Conservation (phyloP, 2,888 invertebrate genomes). For the Orthosia gracilis region DNA sequence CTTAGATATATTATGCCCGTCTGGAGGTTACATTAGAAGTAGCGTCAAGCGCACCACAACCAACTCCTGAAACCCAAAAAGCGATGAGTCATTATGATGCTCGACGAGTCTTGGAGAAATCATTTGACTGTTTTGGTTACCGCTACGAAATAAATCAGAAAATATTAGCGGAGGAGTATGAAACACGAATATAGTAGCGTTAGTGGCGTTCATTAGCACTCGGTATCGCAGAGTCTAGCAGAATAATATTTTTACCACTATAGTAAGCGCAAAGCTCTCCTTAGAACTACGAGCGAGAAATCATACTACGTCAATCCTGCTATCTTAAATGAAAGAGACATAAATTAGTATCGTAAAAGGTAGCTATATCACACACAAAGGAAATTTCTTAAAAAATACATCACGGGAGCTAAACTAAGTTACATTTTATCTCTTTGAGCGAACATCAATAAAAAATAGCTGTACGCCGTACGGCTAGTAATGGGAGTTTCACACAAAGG, state of each 20-base stretch:
- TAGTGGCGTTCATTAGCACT: neutral
- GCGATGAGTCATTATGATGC: too few relatives aligned
- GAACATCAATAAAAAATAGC: conserved; percentile 64
- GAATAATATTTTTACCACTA: neutral
- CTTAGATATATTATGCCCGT: too few relatives aligned
- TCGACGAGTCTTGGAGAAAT: too few relatives aligned
- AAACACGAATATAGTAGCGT: neutral
- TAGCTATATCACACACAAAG: conserved; percentile 35
- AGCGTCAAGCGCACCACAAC: too few relatives aligned
- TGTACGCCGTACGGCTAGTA: conserved; percentile 51
- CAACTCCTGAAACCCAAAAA: too few relatives aligned
- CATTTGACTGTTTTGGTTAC: too few relatives aligned
- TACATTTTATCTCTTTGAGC: conserved; percentile 63
- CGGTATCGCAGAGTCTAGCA: neutral
- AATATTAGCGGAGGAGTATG: too few relatives aligned
- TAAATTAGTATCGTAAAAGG: neutral
- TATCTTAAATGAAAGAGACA: neutral
- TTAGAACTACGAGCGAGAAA: neutral
- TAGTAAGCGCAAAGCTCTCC: neutral
- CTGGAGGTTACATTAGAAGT: too few relatives aligned
- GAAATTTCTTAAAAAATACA: conserved; percentile 51
- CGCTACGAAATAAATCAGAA: too few relatives aligned
- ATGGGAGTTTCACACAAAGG: conserved; percentile 63
- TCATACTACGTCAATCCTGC: neutral
- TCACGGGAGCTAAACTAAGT: conserved; percentile 56